Evolutionary conservation across 2,888 invertebrate species (phyloP).

Genomic region (Drosophila multiciliata): DNA sequence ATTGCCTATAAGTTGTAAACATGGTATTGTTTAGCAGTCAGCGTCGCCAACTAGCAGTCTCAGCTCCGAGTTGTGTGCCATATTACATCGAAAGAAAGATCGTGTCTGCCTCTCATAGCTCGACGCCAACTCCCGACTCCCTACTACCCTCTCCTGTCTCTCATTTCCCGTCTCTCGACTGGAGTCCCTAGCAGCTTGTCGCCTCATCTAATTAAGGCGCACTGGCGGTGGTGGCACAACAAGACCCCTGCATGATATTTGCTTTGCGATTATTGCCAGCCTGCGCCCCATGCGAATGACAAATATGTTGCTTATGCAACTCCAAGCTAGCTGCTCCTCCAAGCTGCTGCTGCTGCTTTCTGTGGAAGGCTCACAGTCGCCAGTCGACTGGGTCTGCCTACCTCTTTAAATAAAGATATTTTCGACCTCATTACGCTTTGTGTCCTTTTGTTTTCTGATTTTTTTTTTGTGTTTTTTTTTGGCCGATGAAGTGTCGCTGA

Average conservation of each 20-base stretch:
- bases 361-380: constrained; percentile 57
- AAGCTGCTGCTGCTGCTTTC: constrained; percentile 45
- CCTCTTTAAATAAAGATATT: constrained; percentile 79
- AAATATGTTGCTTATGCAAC: constrained; percentile 67
- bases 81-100: constrained; percentile 62
- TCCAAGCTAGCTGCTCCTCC: constrained; percentile 18
- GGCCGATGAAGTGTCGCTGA: constrained; percentile 83
- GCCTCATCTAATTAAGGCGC: constrained; percentile 80
- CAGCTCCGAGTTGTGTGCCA: constrained; percentile 42
- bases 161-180: constrained; percentile 3
- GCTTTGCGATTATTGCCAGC: constrained; percentile 67
- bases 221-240: constrained; percentile 64
- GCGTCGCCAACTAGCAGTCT: constrained; percentile 20
- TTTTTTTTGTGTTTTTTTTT: constrained; percentile 47
- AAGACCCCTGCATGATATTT: constrained; percentile 76
- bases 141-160: constrained; percentile 6
- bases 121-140: constrained; percentile 20
- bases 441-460: constrained; percentile 70
- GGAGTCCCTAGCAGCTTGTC: constrained; percentile 62
- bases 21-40: constrained; percentile 70
- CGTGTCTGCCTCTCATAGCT: constrained; percentile 61
- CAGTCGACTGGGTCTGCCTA: constrained; percentile 24
- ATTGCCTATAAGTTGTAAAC: constrained; percentile 82
- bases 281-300: constrained; percentile 74
- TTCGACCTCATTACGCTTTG: constrained; percentile 80